A percentile compares a stretch with the other conserved stretches of the same genome.
phyloP scores from a whole-genome alignment of 2,888 invertebrate species.

The Pterostichus madidus region DNA sequence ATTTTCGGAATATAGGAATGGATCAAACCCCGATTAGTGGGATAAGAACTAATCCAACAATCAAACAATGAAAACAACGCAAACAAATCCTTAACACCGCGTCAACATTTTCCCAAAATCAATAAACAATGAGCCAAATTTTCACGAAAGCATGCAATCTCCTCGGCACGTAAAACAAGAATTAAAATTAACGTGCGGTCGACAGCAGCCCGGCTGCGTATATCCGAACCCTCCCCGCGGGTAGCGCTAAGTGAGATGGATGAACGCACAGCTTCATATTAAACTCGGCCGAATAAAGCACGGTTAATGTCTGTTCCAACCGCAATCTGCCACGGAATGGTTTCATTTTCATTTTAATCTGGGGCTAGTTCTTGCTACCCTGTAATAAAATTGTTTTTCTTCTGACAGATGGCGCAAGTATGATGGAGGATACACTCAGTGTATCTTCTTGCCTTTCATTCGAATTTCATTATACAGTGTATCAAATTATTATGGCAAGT shows the following conservation, averaged over 20 bases:
- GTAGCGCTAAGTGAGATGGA: conserved; percentile 75
- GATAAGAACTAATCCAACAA: conserved; percentile 25
- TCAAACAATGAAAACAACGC: conserved; percentile 17
- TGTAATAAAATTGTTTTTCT: conserved; percentile 11
- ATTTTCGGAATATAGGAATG: not conserved
- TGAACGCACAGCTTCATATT: conserved; percentile 75
- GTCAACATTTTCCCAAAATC: conserved; percentile 55
- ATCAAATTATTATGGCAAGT: not conserved
- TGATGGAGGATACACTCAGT: not conserved
- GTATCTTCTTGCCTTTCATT: not conserved
- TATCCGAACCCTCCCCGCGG: not conserved
- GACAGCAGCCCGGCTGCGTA: conserved; percentile 5
- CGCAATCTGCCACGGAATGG: conserved; percentile 28
- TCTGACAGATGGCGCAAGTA: not conserved
- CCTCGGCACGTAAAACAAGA: conserved; percentile 54
- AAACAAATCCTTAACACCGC: conserved; percentile 51
- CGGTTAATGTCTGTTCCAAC: conserved; percentile 71
- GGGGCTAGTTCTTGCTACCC: not conserved
- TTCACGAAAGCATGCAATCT: conserved; percentile 37
- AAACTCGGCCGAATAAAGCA: conserved; percentile 76
- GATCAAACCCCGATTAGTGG: conserved; percentile 31
- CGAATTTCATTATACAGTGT: not conserved
- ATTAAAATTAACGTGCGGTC: conserved; percentile 59
- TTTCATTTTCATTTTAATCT: conserved; percentile 56
- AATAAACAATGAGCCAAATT: conserved; percentile 53